Evolutionary conservation across 2,797 vertebrate genomes (phyloP).

Genomic region (Rhynchotus rufescens): DNA sequence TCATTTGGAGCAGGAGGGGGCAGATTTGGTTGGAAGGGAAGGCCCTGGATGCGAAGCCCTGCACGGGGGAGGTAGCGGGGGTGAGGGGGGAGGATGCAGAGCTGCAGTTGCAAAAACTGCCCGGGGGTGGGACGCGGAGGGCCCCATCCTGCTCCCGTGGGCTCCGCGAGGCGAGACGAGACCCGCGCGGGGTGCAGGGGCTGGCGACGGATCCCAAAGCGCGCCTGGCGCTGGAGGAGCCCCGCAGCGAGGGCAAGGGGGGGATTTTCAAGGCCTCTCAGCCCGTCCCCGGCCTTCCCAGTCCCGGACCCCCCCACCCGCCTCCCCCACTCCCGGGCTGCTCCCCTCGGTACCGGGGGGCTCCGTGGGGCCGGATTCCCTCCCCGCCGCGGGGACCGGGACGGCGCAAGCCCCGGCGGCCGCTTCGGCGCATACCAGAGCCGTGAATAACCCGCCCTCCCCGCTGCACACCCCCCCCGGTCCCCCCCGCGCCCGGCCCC

Average conservation of each 20-base stretch:
- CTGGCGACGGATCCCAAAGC: not conserved
- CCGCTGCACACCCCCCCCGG: too few species aligned
- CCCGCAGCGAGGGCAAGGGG: fast-evolving
- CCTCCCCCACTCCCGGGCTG: too few species aligned
- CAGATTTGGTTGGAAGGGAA: not conserved
- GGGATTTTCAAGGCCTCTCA: not conserved
- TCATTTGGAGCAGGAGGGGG: not conserved
- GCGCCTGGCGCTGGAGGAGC: not conserved
- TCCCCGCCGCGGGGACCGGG: not conserved
- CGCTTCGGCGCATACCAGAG: slow-evolving; percentile 22
- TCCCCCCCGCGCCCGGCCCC: not conserved
- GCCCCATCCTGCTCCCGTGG: not conserved
- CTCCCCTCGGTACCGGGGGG: too few species aligned
- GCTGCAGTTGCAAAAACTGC: not conserved
- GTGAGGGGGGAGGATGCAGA: too few species aligned
- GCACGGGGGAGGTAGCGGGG: too few species aligned
- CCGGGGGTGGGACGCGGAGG: too few species aligned
- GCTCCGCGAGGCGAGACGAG: too few species aligned
- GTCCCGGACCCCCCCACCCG: too few species aligned
- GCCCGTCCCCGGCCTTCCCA: too few species aligned
- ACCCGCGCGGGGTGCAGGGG: not conserved
- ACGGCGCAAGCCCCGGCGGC: not conserved
- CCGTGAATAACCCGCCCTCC: not conserved
- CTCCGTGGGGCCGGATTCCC: too few species aligned
- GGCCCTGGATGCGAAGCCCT: not conserved